phyloP scores from a whole-genome alignment of 2,113 vertebrate genomes.

The Otolemur garnettii region DNA sequence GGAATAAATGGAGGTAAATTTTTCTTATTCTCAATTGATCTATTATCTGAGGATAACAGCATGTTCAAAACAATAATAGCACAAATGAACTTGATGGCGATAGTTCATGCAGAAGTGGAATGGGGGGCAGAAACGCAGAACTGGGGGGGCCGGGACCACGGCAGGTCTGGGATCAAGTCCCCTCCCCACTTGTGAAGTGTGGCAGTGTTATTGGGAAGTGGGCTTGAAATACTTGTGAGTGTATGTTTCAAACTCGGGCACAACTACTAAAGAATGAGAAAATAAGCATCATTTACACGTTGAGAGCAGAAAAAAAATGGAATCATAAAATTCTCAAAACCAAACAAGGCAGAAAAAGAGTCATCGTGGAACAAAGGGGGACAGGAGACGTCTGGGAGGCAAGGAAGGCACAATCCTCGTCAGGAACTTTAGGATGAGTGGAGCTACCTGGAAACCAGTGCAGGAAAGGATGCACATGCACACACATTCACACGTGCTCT shows the following conservation, averaged over 20 bases:
- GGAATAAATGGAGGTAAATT: not conserved
- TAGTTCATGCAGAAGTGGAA: not conserved
- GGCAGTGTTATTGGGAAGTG: not conserved
- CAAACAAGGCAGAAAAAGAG: not conserved
- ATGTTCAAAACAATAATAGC: not conserved
- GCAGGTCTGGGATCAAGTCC: too few species aligned
- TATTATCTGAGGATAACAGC: not conserved
- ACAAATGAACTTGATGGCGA: not conserved
- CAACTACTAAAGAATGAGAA: not conserved
- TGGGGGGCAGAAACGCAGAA: too few species aligned
- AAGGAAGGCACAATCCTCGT: not conserved
- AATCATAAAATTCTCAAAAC: not conserved
- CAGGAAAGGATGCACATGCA: not conserved
- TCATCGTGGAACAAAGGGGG: not conserved
- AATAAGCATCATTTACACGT: not conserved
- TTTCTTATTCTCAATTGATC: not conserved
- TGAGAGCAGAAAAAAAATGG: not conserved
- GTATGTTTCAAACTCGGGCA: not conserved
- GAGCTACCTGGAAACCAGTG: not conserved
- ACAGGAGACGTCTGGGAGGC: not conserved
- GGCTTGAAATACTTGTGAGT: not conserved
- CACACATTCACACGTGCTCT: not conserved
- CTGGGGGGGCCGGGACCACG: too few species aligned
- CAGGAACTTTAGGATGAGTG: not conserved
- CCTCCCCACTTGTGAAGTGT: too few species aligned